A percentile compares a stretch with the other conserved stretches of the same genome.
phyloP scores from a whole-genome alignment of 2,113 vertebrate species.

The Ailurus styani region DNA sequence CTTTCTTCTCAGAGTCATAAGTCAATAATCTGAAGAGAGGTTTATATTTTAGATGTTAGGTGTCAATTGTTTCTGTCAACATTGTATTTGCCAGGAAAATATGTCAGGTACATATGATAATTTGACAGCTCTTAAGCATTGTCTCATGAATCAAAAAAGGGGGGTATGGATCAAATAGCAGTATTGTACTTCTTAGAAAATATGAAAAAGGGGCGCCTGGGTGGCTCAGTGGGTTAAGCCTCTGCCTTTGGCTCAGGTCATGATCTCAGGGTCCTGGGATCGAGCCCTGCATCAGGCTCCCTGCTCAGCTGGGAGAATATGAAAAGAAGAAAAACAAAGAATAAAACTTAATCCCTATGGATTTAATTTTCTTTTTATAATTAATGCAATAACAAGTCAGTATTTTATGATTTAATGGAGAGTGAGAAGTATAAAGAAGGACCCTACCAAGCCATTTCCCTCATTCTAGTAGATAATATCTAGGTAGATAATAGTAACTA shows the following conservation, averaged over 20 bases:
- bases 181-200: not conserved
- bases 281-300: no score
- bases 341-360: not conserved
- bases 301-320: no score
- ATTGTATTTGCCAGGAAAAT: conserved; percentile 55
- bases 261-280: no score
- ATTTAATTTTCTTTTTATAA: conserved; percentile 36
- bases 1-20: conserved; percentile 52
- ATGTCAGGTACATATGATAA: conserved; percentile 64
- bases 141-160: not conserved
- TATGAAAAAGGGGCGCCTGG: no score
- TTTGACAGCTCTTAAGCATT: conserved; percentile 33
- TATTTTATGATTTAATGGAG: conserved; percentile 37
- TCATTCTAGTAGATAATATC: not conserved
- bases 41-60: conserved; percentile 45
- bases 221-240: no score
- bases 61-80: conserved; percentile 57
- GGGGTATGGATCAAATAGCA: not conserved
- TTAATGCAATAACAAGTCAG: not conserved
- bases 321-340: not conserved
- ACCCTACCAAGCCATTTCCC: not conserved
- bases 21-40: conserved; percentile 52
- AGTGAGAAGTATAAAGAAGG: not conserved
- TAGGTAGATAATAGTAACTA: not conserved
- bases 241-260: no score